phyloP scores from a whole-genome alignment of 2,888 invertebrate genomes.

The Euplexia lucipara region DNA sequence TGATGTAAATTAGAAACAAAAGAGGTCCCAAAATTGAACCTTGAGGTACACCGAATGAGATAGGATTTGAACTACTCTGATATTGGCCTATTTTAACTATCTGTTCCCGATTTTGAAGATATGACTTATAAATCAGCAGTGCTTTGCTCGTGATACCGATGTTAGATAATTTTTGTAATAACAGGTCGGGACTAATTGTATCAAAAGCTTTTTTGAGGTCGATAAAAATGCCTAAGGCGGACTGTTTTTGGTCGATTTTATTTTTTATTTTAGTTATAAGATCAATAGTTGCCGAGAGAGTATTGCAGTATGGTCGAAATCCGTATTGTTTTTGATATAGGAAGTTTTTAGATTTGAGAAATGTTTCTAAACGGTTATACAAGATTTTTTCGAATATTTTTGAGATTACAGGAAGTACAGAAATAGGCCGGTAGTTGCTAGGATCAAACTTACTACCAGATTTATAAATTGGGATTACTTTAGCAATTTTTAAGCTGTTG shows the following conservation, averaged over 20 bases:
- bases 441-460: constrained; percentile 2
- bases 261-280: too few species aligned
- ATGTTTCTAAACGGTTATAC: constrained; percentile 1
- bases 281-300: too few species aligned
- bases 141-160: background rate
- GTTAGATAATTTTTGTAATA: too few species aligned
- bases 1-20: background rate
- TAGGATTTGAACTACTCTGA: background rate
- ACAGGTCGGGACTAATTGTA: too few species aligned
- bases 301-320: too few species aligned
- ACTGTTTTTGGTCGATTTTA: background rate
- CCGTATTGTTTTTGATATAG: background rate
- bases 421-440: background rate
- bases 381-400: background rate
- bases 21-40: background rate
- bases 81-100: constrained; percentile 1
- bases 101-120: background rate
- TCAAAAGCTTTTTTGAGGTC: too few species aligned
- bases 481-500: too few species aligned
- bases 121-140: too few species aligned
- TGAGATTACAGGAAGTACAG: too few species aligned
- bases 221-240: too few species aligned
- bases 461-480: too few species aligned
- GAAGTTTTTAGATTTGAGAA: background rate
- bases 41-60: constrained; percentile 6